These are phyloP conservation scores for Phrynocephalus guinanensis DNA, from an alignment of 2,797 vertebrate genomes.

Conservation along the genomic window DNA sequence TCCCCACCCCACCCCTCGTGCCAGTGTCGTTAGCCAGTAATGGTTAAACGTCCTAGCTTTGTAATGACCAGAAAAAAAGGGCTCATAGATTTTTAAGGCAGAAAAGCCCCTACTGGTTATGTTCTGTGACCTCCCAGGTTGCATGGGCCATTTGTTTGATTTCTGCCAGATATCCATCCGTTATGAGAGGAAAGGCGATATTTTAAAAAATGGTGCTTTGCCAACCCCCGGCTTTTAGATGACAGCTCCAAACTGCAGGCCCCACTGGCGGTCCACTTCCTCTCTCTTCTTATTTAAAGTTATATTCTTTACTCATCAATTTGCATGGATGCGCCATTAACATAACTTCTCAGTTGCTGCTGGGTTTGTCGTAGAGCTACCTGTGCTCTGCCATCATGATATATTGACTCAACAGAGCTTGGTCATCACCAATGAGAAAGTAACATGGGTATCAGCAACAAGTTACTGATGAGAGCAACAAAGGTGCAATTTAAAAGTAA, in stretches of 20 bases:
- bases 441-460: too few relatives aligned
- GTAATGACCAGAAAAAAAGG: constrained; percentile 55
- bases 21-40: constrained; percentile 32
- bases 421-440: too few relatives aligned
- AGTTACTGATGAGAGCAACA: too few relatives aligned
- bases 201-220: constrained; percentile 34
- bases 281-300: not conserved
- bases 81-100: constrained; percentile 58
- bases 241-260: constrained; percentile 18
- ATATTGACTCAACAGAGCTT: too few relatives aligned
- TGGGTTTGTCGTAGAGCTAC: not conserved
- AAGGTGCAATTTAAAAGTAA: too few relatives aligned
- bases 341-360: not conserved
- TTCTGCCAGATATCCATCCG: constrained; percentile 6
- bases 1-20: not conserved
- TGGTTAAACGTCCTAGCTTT: constrained; percentile 55
- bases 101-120: constrained; percentile 60
- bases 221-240: constrained; percentile 22
- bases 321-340: not conserved
- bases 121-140: constrained; percentile 51
- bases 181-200: constrained; percentile 14
- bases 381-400: not conserved
- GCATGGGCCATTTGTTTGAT: constrained; percentile 30
- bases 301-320: not conserved
- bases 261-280: not conserved